Evolutionary conservation across 2,888 invertebrate genomes (phyloP).

Genomic region (Drosophila recens): DNA sequence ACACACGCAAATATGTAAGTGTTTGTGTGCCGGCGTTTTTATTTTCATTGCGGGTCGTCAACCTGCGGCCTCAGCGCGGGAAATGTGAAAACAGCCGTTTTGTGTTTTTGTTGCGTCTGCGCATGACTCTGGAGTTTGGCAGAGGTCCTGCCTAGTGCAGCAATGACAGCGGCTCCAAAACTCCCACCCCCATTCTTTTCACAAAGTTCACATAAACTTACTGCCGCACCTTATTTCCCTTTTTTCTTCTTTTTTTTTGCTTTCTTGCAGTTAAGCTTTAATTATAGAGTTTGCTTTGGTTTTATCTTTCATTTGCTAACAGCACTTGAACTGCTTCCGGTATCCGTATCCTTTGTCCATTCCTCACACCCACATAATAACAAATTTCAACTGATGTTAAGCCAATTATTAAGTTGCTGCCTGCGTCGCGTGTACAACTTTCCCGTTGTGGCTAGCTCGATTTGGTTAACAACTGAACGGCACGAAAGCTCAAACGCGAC

Average conservation of each 20-base stretch:
- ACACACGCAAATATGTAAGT: slow-evolving; percentile 3
- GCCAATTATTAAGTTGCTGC: slow-evolving; percentile 69
- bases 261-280: slow-evolving; percentile 11
- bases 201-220: slow-evolving; percentile 42
- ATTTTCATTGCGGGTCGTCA: slow-evolving; percentile 74
- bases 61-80: slow-evolving; percentile 74
- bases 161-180: slow-evolving; percentile 38
- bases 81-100: slow-evolving; percentile 79
- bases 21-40: slow-evolving; percentile 52
- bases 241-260: slow-evolving; percentile 12
- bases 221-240: slow-evolving; percentile 54
- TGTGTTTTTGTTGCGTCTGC: slow-evolving; percentile 73
- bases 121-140: slow-evolving; percentile 50
- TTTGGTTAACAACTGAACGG: slow-evolving; percentile 61
- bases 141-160: slow-evolving; percentile 44
- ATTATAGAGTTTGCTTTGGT: slow-evolving; percentile 5
- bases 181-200: slow-evolving; percentile 46
- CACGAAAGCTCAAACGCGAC: slow-evolving; percentile 70
- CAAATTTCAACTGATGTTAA: slow-evolving; percentile 56
- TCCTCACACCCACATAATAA: slow-evolving; percentile 12
- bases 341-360: slow-evolving; percentile 13
- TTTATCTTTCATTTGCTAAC: slow-evolving; percentile 19
- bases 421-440: slow-evolving; percentile 44
- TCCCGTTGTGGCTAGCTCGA: slow-evolving; percentile 21
- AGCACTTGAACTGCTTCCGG: slow-evolving; percentile 23